These are phyloP conservation scores for Drosophila lini DNA, from an alignment of 1,140 invertebrate species.

Conservation along the genomic window DNA sequence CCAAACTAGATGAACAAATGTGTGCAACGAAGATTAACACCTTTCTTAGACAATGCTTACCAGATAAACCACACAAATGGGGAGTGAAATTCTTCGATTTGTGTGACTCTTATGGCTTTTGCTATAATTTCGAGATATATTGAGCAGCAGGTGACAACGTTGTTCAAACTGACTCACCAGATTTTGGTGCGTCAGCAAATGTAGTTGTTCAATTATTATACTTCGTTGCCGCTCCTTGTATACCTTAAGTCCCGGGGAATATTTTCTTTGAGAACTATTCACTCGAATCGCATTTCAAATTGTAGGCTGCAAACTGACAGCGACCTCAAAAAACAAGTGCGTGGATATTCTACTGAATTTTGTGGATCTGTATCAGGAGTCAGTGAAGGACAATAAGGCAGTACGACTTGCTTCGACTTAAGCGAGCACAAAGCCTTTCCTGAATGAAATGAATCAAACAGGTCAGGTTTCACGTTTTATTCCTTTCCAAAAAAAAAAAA, in stretches of 20 bases:
- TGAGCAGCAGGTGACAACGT: slow-evolving; percentile 24
- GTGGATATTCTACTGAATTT: slow-evolving; percentile 20
- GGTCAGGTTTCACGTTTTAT: slow-evolving; percentile 26
- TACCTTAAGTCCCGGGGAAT: slow-evolving; percentile 1
- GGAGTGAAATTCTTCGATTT: too few relatives aligned
- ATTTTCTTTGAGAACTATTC: slow-evolving; percentile 26
- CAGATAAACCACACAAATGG: too few relatives aligned
- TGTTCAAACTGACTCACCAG: slow-evolving; percentile 22
- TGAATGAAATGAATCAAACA: slow-evolving; percentile 22
- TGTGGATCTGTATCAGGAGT: too few relatives aligned
- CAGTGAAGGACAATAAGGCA: slow-evolving; percentile 28
- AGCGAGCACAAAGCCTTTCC: not conserved
- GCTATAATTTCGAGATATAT: slow-evolving; percentile 42
- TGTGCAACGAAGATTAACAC: slow-evolving; percentile 28
- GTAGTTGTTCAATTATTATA: slow-evolving; percentile 16
- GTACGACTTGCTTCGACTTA: slow-evolving; percentile 30
- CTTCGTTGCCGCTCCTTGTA: not conserved
- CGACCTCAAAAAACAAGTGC: slow-evolving; percentile 22
- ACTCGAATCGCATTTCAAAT: slow-evolving; percentile 22
- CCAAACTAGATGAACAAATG: slow-evolving; percentile 10
- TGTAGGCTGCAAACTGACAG: slow-evolving; percentile 24
- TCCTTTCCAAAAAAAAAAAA: slow-evolving; percentile 20
- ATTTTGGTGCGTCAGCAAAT: slow-evolving; percentile 29
- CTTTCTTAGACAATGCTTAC: not conserved
- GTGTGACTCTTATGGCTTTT: too few relatives aligned